Conservation (phyloP, 1,140 invertebrate genomes). For the Druon quercuslanigerum region DNA sequence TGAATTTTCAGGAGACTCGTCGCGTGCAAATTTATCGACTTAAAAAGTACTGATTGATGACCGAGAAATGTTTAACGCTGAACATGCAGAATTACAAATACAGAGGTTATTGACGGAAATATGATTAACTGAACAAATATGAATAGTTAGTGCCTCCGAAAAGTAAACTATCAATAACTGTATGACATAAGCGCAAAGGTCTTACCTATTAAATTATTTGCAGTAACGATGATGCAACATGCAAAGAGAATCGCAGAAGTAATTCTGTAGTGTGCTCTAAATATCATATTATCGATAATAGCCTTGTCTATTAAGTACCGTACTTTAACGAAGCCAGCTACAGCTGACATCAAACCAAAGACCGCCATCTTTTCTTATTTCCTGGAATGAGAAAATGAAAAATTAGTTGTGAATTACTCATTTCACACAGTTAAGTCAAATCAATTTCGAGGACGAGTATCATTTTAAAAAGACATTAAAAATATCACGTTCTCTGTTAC, state of each 20-base stretch:
- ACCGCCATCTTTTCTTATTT: constrained; percentile 81
- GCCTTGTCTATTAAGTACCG: constrained; percentile 90
- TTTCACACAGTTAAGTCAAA: not conserved
- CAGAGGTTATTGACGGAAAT: too few relatives aligned
- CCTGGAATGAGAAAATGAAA: constrained; percentile 69
- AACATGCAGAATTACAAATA: too few relatives aligned
- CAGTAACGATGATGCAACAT: constrained; percentile 91
- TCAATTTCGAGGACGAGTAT: not conserved
- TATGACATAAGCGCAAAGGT: not conserved
- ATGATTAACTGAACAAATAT: too few relatives aligned
- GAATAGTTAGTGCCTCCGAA: too few relatives aligned
- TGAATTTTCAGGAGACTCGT: too few relatives aligned
- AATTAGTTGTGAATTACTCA: not conserved
- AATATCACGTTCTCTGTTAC: not conserved
- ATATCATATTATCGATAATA: constrained; percentile 92
- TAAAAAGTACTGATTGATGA: too few relatives aligned
- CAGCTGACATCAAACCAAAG: constrained; percentile 87
- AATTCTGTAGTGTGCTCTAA: constrained; percentile 92
- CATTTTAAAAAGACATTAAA: not conserved
- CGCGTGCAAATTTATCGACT: too few relatives aligned
- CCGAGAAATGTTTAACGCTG: too few relatives aligned
- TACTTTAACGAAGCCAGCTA: constrained; percentile 91
- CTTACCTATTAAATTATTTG: constrained; percentile 91
- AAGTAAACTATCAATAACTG: too few relatives aligned
- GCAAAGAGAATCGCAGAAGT: constrained; percentile 91